Evolutionary conservation across 2,888 invertebrate genomes (phyloP).

Genomic region (Galerucella calmariensis): DNA sequence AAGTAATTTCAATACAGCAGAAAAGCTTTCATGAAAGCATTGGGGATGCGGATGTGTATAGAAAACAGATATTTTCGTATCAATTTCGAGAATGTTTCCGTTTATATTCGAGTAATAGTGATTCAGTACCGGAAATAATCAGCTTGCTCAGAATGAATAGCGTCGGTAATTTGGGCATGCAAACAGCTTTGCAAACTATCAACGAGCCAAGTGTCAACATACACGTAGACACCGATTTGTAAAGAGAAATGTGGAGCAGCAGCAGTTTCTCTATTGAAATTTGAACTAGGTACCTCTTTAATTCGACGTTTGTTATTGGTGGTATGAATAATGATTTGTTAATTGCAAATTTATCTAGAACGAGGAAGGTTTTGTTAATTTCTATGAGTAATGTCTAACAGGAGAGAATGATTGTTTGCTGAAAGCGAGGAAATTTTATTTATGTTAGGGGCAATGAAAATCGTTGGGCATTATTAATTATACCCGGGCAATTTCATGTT

Average conservation of each 20-base stretch:
- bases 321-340: background rate
- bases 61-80: constrained; percentile 6
- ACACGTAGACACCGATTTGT: background rate
- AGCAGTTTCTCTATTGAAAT: constrained; percentile 1
- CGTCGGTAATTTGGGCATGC: constrained; percentile 16
- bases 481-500: too few relatives aligned
- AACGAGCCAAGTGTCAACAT: constrained; percentile 13
- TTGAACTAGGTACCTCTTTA: background rate
- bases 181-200: constrained; percentile 18
- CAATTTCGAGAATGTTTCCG: constrained; percentile 1
- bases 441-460: too few relatives aligned
- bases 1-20: background rate
- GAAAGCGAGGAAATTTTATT: too few relatives aligned
- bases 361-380: background rate
- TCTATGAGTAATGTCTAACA: background rate
- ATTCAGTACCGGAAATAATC: constrained; percentile 18
- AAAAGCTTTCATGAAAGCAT: background rate
- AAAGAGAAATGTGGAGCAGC: background rate
- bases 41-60: background rate
- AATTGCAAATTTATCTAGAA: background rate
- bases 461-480: too few relatives aligned
- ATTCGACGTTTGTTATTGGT: background rate
- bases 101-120: constrained; percentile 9
- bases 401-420: background rate
- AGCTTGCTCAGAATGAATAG: constrained; percentile 18